Evolutionary conservation across 2,888 invertebrate species (phyloP).

Genomic region (Agonopterix alstromeriana): DNA sequence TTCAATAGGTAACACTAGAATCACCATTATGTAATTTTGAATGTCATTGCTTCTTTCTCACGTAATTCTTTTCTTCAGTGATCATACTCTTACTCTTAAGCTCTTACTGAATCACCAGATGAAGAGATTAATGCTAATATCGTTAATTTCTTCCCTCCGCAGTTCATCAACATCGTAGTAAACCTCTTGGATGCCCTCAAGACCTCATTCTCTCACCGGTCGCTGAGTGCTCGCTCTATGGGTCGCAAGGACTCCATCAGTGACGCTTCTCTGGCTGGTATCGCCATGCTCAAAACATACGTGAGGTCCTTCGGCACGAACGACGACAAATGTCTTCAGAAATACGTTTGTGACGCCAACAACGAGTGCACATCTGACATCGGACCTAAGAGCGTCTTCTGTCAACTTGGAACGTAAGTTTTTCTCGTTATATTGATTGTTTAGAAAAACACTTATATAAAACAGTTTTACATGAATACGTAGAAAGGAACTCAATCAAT

Average conservation of each 20-base stretch:
- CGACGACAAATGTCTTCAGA: slow-evolving; percentile 90
- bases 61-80: no score
- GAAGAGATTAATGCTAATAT: background rate
- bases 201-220: slow-evolving; percentile 94
- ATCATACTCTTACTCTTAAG: no score
- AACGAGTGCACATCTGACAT: slow-evolving; percentile 89
- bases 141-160: slow-evolving; percentile 20
- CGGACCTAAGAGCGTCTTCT: slow-evolving; percentile 90
- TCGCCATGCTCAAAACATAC: slow-evolving; percentile 93
- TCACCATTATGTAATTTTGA: no score
- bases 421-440: background rate
- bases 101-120: no score
- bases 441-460: background rate
- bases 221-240: slow-evolving; percentile 87
- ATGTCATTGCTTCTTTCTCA: no score
- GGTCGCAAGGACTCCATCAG: slow-evolving; percentile 93
- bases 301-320: slow-evolving; percentile 86
- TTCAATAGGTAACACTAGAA: no score
- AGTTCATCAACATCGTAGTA: slow-evolving; percentile 95
- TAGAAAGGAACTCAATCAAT: no score
- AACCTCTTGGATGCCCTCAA: slow-evolving; percentile 94
- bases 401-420: slow-evolving; percentile 94
- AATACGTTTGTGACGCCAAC: slow-evolving; percentile 93
- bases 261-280: slow-evolving; percentile 91
- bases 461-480: no score